These are phyloP conservation scores for Albula goreensis DNA, from an alignment of 2,113 vertebrate species.

Conservation along the genomic window DNA sequence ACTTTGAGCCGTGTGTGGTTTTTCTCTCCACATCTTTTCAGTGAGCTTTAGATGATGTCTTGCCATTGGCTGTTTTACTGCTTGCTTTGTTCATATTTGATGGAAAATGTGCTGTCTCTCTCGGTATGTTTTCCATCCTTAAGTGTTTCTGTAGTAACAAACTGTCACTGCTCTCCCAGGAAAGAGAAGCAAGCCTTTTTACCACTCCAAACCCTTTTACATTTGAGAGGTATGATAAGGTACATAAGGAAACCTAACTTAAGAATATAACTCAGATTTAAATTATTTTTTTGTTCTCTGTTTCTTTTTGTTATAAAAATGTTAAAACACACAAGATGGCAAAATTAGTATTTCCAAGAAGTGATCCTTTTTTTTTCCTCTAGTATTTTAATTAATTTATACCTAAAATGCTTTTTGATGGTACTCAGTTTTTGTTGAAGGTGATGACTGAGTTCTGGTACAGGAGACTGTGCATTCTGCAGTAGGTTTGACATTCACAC, in stretches of 20 bases:
- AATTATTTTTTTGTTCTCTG: slow-evolving; percentile 6
- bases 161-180: neutral
- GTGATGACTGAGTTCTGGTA: slow-evolving; percentile 14
- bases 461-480: neutral
- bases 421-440: slow-evolving; percentile 25
- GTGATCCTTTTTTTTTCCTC: neutral
- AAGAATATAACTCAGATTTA: neutral
- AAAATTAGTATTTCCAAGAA: slow-evolving; percentile 26
- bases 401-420: slow-evolving; percentile 33
- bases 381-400: slow-evolving; percentile 9
- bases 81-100: neutral
- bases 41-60: neutral
- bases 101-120: neutral
- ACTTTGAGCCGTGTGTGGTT: slow-evolving; percentile 40
- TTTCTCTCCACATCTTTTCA: neutral
- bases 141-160: neutral
- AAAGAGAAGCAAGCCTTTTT: neutral
- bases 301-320: slow-evolving; percentile 19
- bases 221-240: neutral
- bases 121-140: neutral
- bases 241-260: slow-evolving; percentile 8
- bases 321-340: slow-evolving; percentile 6
- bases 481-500: neutral
- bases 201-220: neutral
- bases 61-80: neutral